These are phyloP conservation scores for Oreochromis mossambicus DNA, from an alignment of 2,797 vertebrate species.

Conservation along the genomic window DNA sequence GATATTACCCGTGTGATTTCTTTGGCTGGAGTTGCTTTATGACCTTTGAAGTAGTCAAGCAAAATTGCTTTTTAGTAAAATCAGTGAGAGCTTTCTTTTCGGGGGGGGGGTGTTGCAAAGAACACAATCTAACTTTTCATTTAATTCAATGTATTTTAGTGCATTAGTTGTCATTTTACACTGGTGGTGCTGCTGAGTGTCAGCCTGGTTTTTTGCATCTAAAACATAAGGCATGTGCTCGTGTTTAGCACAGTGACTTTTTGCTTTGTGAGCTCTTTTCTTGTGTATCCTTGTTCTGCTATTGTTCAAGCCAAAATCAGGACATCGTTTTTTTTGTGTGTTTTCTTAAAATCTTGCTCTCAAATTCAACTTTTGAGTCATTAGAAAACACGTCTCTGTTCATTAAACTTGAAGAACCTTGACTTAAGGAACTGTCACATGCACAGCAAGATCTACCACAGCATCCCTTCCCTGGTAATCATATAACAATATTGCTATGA, in stretches of 20 bases:
- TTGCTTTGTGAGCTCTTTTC: neutral
- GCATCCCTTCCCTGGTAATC: slow-evolving; percentile 13
- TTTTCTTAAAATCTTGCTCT: neutral
- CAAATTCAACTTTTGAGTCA: neutral
- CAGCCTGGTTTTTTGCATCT: neutral
- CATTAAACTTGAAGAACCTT: slow-evolving; percentile 36
- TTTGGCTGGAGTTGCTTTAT: neutral
- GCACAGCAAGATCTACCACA: slow-evolving; percentile 11
- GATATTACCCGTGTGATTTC: neutral
- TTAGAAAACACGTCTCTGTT: neutral
- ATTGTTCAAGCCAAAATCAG: slow-evolving; percentile 8
- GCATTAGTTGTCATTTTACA: neutral
- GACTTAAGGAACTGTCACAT: slow-evolving; percentile 32
- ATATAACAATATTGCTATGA: slow-evolving; percentile 1
- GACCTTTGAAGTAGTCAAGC: neutral
- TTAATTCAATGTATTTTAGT: neutral
- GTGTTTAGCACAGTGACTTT: neutral
- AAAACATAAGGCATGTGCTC: neutral
- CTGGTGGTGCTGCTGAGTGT: neutral
- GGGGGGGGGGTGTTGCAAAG: neutral
- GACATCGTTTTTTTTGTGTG: neutral
- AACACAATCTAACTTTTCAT: neutral
- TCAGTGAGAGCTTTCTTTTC: neutral
- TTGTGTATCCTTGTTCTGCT: neutral
- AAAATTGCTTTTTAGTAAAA: neutral